phyloP scores from a whole-genome alignment of 2,113 vertebrate genomes.

The Nerophis lumbriciformis region DNA sequence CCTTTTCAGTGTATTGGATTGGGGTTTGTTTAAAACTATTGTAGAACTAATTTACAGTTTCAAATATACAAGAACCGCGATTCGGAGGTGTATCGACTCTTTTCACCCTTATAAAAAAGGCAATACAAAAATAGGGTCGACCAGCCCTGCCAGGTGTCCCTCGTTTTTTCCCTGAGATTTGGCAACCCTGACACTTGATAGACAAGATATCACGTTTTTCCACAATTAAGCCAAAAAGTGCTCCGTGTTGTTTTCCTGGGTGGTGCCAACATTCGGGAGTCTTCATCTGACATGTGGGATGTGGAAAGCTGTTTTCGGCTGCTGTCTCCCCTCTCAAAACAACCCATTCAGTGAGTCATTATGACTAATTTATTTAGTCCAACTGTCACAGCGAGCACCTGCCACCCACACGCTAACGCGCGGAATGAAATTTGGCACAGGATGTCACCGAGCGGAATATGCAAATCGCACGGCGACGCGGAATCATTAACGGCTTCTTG shows the following conservation, averaged over 20 bases:
- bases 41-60: too few relatives aligned
- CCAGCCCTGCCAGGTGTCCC: too few relatives aligned
- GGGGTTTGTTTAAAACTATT: too few relatives aligned
- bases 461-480: slow-evolving; percentile 15
- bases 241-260: slow-evolving; percentile 18
- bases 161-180: too few relatives aligned
- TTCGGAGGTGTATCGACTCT: too few relatives aligned
- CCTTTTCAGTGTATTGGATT: too few relatives aligned
- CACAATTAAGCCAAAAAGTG: slow-evolving; percentile 5
- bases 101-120: too few relatives aligned
- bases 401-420: slow-evolving; percentile 15
- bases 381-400: slow-evolving; percentile 13
- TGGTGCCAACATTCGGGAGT: too few relatives aligned
- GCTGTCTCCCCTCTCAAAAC: slow-evolving; percentile 1
- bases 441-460: slow-evolving; percentile 1
- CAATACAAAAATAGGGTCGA: too few relatives aligned
- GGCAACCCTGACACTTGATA: too few relatives aligned
- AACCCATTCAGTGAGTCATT: slow-evolving; percentile 17
- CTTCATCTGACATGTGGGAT: neutral
- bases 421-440: neutral
- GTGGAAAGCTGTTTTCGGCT: slow-evolving; percentile 2
- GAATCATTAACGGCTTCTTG: slow-evolving; percentile 31
- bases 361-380: slow-evolving; percentile 23
- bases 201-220: too few relatives aligned
- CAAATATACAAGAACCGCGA: too few relatives aligned